Base-by-base conservation (phyloP, 2,113 vertebrate species). In the Osmerus mordax region DNA sequence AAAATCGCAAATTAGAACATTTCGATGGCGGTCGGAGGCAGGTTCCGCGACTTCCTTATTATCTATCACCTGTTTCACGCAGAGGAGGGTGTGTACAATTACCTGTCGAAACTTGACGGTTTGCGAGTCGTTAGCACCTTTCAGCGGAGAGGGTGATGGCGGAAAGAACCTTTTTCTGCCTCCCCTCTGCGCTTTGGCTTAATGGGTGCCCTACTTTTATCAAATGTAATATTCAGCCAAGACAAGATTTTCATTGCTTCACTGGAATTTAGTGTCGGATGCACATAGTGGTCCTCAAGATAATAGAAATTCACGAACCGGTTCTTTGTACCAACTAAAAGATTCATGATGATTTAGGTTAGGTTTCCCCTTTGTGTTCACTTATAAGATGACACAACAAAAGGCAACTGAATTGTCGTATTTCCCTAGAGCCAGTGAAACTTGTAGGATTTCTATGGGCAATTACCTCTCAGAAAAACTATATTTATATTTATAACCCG, bases 61-160 rank as follows among this genome's bases (percentile, higher is more conserved):
- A 6, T 12, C 54, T 3, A 41, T 11, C 18, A 83, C 80, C 81
- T 85, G 84, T 21, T 77, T 67, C 18, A 29, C 25, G 4, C 18
- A 61, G 8, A 87, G 87, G 91, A 89, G 18, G 58, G 58, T 11
- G 19, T n/a, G 29, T 64, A 15, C n/a, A 21, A 21, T 59, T 87
- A 90, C 87, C 88, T 92, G 91, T 82, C 74, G 71, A 16, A 75
- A 92, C 91, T 74, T 88, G 89, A 89, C 75, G 60, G 18, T 1
- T n/a, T 55, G 41, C 12, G 18, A 25, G 9, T 7, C 28, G 52
- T 60, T 14, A 59, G 67, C 14, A 3, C 19, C 69, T 25, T 23
- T 63, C 8, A 72, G 15, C 70, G 16, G 3, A 14, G 54, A 64
- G 56, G 55, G 16, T 63, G 41, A 1, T 54, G 19, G 63, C 12